A percentile compares a stretch with the other conserved stretches of the same genome.
Evolutionary conservation across 2,113 vertebrate species (phyloP).

Genomic region (Sakesphorus luctuosus): DNA sequence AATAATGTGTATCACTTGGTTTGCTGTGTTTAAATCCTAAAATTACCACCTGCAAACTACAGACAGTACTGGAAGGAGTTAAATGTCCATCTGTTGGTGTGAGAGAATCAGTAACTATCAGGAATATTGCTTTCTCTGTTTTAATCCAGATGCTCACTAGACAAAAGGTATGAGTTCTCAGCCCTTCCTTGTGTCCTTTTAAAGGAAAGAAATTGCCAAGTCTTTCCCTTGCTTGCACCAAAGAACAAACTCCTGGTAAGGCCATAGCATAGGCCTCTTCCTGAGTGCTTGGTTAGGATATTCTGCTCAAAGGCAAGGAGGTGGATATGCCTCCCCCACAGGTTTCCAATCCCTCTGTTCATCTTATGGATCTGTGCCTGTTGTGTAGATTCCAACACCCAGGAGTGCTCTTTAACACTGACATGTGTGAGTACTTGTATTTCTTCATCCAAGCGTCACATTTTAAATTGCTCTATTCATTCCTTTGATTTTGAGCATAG

Average conservation of each 20-base stretch:
- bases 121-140: neutral
- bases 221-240: neutral
- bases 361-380: neutral
- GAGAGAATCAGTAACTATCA: neutral
- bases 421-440: conserved; percentile 11
- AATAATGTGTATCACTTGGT: neutral
- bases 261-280: neutral
- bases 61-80: neutral
- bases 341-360: neutral
- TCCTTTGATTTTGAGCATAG: conserved; percentile 38
- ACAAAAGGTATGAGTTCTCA: neutral
- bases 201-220: neutral
- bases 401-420: conserved; percentile 20
- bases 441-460: conserved; percentile 37
- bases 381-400: neutral
- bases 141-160: neutral
- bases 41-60: neutral
- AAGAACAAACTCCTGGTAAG: neutral
- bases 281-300: neutral
- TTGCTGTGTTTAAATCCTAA: neutral
- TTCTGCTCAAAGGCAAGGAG: neutral
- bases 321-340: neutral
- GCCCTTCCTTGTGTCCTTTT: neutral
- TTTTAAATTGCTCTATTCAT: conserved; percentile 24
- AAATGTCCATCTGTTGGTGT: accelerated